phyloP scores from a whole-genome alignment of 2,797 vertebrate genomes.

The Gephyroberyx darwinii region DNA sequence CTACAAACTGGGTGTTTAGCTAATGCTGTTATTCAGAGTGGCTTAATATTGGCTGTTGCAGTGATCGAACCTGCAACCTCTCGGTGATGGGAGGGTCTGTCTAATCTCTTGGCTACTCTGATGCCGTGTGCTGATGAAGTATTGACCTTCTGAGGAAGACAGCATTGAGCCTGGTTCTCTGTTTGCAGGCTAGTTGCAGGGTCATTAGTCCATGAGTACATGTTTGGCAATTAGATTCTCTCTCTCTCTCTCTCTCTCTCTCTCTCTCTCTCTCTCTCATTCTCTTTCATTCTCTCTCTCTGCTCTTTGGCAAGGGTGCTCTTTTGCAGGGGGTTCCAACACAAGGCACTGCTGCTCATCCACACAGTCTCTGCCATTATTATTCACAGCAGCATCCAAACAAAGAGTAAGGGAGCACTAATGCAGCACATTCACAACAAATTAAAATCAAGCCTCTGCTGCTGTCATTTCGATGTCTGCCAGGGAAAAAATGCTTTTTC shows the following conservation, averaged over 20 bases:
- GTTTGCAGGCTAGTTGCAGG: no score
- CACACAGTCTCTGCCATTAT: constrained; percentile 25
- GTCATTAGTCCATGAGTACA: no score
- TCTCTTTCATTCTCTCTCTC: not conserved
- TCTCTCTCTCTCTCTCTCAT: not conserved
- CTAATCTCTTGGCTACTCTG: no score
- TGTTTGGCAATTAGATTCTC: no score
- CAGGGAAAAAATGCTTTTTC: constrained; percentile 39
- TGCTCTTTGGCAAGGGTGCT: not conserved
- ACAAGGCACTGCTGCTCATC: constrained; percentile 22
- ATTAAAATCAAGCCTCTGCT: constrained; percentile 55
- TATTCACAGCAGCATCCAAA: constrained; percentile 48
- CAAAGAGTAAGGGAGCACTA: constrained; percentile 32
- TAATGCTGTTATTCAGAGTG: no score
- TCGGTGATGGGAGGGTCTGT: no score
- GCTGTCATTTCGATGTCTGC: constrained; percentile 55
- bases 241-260: not conserved
- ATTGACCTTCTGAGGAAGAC: no score
- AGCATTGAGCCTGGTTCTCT: no score
- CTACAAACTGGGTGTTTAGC: no score
- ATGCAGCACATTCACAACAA: constrained; percentile 52
- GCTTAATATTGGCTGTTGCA: no score
- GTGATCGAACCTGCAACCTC: no score
- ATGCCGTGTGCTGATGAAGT: no score
- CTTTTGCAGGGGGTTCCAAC: constrained; percentile 1